Conservation (phyloP, 35 echinoderm and acorn worm species). For the Ophiothrix spiculata region DNA sequence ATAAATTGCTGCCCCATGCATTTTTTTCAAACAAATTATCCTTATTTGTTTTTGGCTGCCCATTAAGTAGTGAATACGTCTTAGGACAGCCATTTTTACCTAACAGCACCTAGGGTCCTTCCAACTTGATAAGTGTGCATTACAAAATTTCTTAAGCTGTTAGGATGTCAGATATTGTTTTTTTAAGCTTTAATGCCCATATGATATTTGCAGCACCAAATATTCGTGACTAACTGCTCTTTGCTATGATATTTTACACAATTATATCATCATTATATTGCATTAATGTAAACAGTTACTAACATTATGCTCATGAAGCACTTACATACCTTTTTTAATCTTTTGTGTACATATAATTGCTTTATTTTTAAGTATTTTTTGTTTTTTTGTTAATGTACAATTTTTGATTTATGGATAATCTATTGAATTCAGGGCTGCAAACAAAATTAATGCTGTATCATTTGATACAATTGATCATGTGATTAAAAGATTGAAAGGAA, state of each 20-base stretch:
- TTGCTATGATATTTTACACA: background rate
- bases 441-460: background rate
- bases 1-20: background rate
- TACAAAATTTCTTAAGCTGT: no score
- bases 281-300: background rate
- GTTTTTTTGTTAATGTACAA: background rate
- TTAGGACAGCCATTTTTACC: no score
- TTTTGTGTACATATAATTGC: background rate
- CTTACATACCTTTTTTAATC: background rate
- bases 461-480: slow-evolving; percentile 1
- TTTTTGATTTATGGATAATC: background rate
- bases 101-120: background rate
- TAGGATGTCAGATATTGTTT: no score
- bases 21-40: background rate
- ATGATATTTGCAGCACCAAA: no score
- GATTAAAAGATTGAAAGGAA: slow-evolving; percentile 10
- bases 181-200: no score
- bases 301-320: background rate
- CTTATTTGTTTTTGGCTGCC: background rate
- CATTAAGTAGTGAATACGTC: background rate
- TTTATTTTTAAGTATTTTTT: background rate
- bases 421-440: slow-evolving; percentile 5
- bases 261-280: background rate
- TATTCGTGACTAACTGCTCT: background rate
- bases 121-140: no score